Conservation (phyloP, 2,888 invertebrate species). For the Ophion costatus region DNA sequence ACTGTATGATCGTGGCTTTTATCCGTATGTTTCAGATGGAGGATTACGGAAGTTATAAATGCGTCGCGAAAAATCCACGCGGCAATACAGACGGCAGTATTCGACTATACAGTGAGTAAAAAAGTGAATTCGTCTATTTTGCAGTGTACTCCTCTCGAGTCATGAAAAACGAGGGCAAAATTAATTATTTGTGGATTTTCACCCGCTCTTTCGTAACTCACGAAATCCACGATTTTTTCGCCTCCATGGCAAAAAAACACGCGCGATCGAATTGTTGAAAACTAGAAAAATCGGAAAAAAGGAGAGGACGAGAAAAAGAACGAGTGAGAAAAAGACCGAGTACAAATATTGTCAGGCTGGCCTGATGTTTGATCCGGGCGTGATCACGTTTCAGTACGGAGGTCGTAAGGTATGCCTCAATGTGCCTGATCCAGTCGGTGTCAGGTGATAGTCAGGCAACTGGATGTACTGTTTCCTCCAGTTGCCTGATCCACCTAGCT, state of each 20-base stretch:
- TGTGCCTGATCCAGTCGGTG: too few relatives aligned
- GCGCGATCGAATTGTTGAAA: constrained; percentile 31
- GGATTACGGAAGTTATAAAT: constrained; percentile 95
- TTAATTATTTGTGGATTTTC: too few relatives aligned
- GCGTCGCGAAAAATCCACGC: constrained; percentile 94
- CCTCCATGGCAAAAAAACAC: not conserved
- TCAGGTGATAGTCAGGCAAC: too few relatives aligned
- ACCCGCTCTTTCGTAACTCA: too few relatives aligned
- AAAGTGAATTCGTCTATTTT: not conserved
- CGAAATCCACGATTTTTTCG: constrained; percentile 32
- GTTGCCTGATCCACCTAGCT: too few relatives aligned
- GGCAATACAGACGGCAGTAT: constrained; percentile 96
- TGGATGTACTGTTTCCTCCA: too few relatives aligned
- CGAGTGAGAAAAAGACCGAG: constrained; percentile 73
- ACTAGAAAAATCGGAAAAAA: constrained; percentile 7
- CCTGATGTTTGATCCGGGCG: too few relatives aligned
- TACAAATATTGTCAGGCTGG: too few relatives aligned
- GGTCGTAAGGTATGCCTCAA: too few relatives aligned
- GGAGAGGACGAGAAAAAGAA: constrained; percentile 69
- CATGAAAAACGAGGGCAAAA: not conserved
- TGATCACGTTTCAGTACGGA: too few relatives aligned
- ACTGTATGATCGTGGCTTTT: not conserved
- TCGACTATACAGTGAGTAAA: constrained; percentile 92
- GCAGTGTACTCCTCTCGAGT: not conserved
- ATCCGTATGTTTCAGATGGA: constrained; percentile 84